Percentiles rank a stretch among this genome's conserved stretches.
Conservation (phyloP, 2,888 invertebrate species). For the Eremobia ochroleuca region DNA sequence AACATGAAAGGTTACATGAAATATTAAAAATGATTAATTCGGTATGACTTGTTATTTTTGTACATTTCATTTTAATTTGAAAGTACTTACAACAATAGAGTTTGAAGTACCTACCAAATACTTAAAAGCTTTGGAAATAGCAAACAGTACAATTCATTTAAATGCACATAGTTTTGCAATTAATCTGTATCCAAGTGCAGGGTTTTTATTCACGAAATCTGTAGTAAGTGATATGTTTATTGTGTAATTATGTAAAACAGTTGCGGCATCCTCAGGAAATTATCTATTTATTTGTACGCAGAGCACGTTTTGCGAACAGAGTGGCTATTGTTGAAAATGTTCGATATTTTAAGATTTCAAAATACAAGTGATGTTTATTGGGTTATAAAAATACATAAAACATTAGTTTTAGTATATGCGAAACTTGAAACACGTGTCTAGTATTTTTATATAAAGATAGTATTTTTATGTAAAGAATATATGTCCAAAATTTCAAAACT, state of each 20-base stretch:
- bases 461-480: too few relatives aligned
- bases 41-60: background rate
- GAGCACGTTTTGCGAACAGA: slow-evolving; percentile 47
- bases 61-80: background rate
- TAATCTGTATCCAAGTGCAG: slow-evolving; percentile 23
- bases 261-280: slow-evolving; percentile 44
- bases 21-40: background rate
- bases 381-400: background rate
- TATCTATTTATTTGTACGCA: slow-evolving; percentile 49
- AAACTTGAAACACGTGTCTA: too few relatives aligned
- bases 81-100: background rate
- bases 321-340: slow-evolving; percentile 28
- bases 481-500: too few relatives aligned
- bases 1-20: too few relatives aligned
- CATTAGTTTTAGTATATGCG: too few relatives aligned
- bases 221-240: slow-evolving; percentile 52
- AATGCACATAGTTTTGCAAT: slow-evolving; percentile 44
- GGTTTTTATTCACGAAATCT: slow-evolving; percentile 38
- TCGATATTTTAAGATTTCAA: slow-evolving; percentile 15
- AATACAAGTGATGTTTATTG: slow-evolving; percentile 5
- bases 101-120: too few relatives aligned
- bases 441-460: too few relatives aligned
- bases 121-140: too few relatives aligned
- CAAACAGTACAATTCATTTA: slow-evolving; percentile 14
- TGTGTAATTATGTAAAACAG: slow-evolving; percentile 58